These are phyloP conservation scores for Tragelaphus scriptus DNA, from an alignment of 2,113 vertebrate genomes.

Conservation along the genomic window DNA sequence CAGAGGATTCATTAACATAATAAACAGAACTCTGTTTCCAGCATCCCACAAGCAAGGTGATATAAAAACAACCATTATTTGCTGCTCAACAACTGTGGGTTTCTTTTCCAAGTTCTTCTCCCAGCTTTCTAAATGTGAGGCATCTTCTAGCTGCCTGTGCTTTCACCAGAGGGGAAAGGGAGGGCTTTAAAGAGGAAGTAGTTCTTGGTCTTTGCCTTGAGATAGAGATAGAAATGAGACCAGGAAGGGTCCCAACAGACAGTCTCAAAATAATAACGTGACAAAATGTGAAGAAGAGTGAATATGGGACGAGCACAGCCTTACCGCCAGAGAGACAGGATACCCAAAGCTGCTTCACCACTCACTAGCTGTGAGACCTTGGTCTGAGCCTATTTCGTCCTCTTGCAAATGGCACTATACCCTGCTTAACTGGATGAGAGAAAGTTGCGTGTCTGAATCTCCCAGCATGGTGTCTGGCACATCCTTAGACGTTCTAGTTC, in stretches of 20 bases:
- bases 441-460: not conserved
- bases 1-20: conserved; percentile 67
- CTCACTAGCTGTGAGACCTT: not conserved
- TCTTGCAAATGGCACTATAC: not conserved
- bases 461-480: not conserved
- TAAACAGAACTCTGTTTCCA: conserved; percentile 70
- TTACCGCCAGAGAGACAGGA: not conserved
- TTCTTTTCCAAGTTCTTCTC: not conserved
- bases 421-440: not conserved
- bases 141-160: not conserved
- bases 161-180: not conserved
- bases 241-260: not conserved
- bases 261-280: not conserved
- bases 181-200: not conserved
- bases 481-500: not conserved
- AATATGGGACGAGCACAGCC: not conserved
- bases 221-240: not conserved
- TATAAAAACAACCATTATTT: not conserved
- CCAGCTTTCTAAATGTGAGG: not conserved
- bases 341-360: not conserved
- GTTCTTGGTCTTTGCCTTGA: not conserved
- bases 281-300: not conserved
- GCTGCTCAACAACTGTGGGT: not conserved
- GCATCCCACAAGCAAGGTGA: not conserved
- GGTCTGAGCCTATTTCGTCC: not conserved